These are phyloP conservation scores for Drosophila nigricruria DNA, from an alignment of 2,888 invertebrate species.

Conservation along the genomic window DNA sequence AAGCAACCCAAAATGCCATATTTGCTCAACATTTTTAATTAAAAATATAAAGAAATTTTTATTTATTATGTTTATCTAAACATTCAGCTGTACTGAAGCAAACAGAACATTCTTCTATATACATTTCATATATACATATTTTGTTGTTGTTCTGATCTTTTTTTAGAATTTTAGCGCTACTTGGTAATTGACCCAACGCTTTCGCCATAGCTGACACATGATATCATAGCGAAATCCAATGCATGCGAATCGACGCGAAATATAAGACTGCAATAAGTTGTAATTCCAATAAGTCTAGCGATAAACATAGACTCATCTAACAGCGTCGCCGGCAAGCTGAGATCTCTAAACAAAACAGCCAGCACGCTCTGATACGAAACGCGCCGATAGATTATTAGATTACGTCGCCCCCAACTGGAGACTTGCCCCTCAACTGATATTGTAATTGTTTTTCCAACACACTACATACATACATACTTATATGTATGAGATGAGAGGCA, in stretches of 20 bases:
- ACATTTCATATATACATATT: conserved; percentile 1
- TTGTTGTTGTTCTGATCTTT: conserved; percentile 21
- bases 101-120: conserved; percentile 5
- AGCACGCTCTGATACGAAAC: conserved; percentile 15
- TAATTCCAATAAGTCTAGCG: conserved; percentile 32
- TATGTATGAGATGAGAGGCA: conserved; percentile 1
- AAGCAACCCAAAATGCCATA: not conserved
- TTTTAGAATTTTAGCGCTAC: conserved; percentile 40
- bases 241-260: conserved; percentile 10
- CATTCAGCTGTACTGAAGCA: conserved; percentile 2
- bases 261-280: conserved; percentile 10
- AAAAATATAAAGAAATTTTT: not conserved
- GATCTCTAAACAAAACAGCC: conserved; percentile 30
- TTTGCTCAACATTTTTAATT: not conserved
- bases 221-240: conserved; percentile 36
- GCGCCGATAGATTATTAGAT: conserved; percentile 27
- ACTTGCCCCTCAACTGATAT: not conserved
- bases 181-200: conserved; percentile 33
- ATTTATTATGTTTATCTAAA: conserved; percentile 2
- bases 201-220: conserved; percentile 42
- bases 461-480: not conserved
- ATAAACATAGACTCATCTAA: conserved; percentile 36
- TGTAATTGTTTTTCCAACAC: conserved; percentile 29
- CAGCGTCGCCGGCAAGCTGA: conserved; percentile 30
- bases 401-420: conserved; percentile 12